These are phyloP conservation scores for Hypomecis atomaria DNA, from an alignment of 2,888 invertebrate genomes.

Conservation along the genomic window DNA sequence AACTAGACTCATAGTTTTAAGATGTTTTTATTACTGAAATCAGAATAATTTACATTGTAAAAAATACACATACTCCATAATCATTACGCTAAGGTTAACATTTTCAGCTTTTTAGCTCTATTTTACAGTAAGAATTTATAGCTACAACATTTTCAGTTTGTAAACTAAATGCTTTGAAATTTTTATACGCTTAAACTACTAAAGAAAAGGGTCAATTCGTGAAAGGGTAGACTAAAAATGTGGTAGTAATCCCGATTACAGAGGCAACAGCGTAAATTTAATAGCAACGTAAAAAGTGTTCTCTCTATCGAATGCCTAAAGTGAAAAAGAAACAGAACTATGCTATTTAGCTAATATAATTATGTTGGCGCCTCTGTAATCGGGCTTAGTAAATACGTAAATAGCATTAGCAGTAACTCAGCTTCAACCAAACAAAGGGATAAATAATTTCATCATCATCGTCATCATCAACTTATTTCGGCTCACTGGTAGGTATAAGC, in stretches of 20 bases:
- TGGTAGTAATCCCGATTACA: no score
- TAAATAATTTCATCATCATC: no score
- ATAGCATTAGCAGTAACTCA: neutral
- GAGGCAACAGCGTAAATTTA: no score
- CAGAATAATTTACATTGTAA: slow-evolving; percentile 85
- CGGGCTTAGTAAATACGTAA: neutral
- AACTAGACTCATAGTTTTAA: slow-evolving; percentile 64
- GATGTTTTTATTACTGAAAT: slow-evolving; percentile 82
- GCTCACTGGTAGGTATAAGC: no score
- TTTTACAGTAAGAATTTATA: slow-evolving; percentile 59
- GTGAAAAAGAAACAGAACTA: no score
- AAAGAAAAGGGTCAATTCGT: slow-evolving; percentile 41
- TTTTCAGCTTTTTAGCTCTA: slow-evolving; percentile 72
- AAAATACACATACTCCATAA: slow-evolving; percentile 74
- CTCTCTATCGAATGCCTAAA: no score
- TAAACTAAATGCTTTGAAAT: slow-evolving; percentile 34
- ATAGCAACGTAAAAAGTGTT: no score
- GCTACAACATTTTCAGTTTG: slow-evolving; percentile 23
- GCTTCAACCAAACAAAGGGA: no score
- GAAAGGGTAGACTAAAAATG: slow-evolving; percentile 7
- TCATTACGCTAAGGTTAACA: slow-evolving; percentile 78
- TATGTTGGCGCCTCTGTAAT: no score
- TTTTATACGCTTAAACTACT: slow-evolving; percentile 28
- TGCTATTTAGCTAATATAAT: no score
- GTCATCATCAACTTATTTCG: no score